Conservation (phyloP, 2,797 vertebrate species). For the Parauchenoglanis ngamensis region DNA sequence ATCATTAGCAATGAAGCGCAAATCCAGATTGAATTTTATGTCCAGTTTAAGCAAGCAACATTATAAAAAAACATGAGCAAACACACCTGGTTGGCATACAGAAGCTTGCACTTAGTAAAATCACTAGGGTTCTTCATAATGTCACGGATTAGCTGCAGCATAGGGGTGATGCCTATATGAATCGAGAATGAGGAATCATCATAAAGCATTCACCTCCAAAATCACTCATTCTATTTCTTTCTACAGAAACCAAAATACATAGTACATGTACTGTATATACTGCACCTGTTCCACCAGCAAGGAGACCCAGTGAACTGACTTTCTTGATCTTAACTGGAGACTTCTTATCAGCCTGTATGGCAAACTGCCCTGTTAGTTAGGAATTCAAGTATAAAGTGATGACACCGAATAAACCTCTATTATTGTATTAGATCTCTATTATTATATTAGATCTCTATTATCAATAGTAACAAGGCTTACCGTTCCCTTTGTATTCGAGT, state of each 20-base stretch:
- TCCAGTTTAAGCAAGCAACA: too few species aligned
- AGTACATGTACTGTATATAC: background rate
- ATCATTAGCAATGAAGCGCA: too few species aligned
- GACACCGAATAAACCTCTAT: background rate
- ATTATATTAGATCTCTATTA: too few species aligned
- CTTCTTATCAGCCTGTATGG: slow-evolving; percentile 65
- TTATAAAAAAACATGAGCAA: background rate
- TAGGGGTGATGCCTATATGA: slow-evolving; percentile 65
- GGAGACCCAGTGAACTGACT: slow-evolving; percentile 61
- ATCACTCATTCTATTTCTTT: background rate
- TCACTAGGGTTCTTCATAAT: slow-evolving; percentile 66
- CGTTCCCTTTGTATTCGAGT: slow-evolving; percentile 71
- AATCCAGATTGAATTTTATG: too few species aligned
- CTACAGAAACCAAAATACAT: background rate
- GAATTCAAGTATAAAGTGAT: background rate
- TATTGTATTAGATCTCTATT: background rate
- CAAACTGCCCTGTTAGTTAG: slow-evolving; percentile 61
- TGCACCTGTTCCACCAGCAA: slow-evolving; percentile 70
- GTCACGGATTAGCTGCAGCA: slow-evolving; percentile 66
- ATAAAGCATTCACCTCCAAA: background rate
- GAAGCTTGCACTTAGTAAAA: slow-evolving; percentile 63
- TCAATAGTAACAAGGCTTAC: slow-evolving; percentile 52
- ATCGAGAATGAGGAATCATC: background rate
- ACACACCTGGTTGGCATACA: slow-evolving; percentile 71
- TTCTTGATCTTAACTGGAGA: slow-evolving; percentile 56